A percentile compares a stretch with the other conserved stretches of the same genome.
Evolutionary conservation across 2,888 invertebrate species (phyloP).

Genomic region (Macroteleia sp.): DNA sequence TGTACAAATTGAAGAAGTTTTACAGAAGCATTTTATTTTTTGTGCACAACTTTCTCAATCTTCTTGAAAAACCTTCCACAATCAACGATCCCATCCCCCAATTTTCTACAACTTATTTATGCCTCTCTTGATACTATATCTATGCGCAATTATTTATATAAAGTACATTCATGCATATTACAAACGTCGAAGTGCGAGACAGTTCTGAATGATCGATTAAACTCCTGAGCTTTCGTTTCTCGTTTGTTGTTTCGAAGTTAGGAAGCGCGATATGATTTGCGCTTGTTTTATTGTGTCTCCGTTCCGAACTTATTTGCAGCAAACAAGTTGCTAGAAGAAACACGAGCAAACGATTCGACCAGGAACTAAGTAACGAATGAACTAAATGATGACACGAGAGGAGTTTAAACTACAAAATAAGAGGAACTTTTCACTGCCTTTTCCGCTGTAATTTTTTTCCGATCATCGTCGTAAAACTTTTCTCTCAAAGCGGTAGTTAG

Average conservation of each 20-base stretch:
- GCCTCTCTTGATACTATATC: not conserved
- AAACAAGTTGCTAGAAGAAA: slow-evolving; percentile 42
- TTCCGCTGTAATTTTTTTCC: slow-evolving; percentile 17
- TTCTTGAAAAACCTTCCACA: slow-evolving; percentile 31
- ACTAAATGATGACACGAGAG: slow-evolving; percentile 22
- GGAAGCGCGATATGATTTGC: slow-evolving; percentile 27
- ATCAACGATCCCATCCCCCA: slow-evolving; percentile 26
- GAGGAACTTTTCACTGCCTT: slow-evolving; percentile 26
- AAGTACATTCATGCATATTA: slow-evolving; percentile 13
- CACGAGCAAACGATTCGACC: slow-evolving; percentile 28
- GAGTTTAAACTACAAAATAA: slow-evolving; percentile 42
- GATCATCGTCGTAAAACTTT: slow-evolving; percentile 37
- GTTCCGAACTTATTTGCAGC: slow-evolving; percentile 22
- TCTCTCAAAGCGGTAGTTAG: slow-evolving; percentile 14
- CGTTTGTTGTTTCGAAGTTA: slow-evolving; percentile 36
- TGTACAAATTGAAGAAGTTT: slow-evolving; percentile 59
- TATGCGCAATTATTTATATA: slow-evolving; percentile 21
- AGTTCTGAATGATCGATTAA: slow-evolving; percentile 36
- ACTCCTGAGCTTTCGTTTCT: slow-evolving; percentile 16
- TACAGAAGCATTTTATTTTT: slow-evolving; percentile 38
- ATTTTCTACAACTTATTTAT: no score
- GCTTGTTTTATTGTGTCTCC: slow-evolving; percentile 20
- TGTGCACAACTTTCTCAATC: slow-evolving; percentile 54
- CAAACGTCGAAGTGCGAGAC: slow-evolving; percentile 7
- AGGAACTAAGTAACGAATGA: slow-evolving; percentile 34